These are phyloP conservation scores for Imbricaverruca yamaguchii DNA, from an alignment of 2,888 invertebrate species.

Conservation along the genomic window DNA sequence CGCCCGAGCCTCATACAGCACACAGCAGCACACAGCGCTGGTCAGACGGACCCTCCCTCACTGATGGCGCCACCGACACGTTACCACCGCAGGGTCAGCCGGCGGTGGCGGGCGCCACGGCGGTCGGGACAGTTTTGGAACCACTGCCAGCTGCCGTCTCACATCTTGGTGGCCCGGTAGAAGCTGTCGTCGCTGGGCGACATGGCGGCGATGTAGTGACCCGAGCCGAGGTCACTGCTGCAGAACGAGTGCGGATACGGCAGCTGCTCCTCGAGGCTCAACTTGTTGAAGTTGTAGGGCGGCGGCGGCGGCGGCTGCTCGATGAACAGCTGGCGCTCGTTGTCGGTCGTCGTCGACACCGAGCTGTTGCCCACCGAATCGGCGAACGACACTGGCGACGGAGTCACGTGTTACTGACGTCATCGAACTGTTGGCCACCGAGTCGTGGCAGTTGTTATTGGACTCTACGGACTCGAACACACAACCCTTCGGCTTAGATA, in stretches of 20 bases:
- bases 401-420: too few relatives aligned
- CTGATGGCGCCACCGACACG: neutral
- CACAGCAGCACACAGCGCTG: neutral
- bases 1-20: neutral
- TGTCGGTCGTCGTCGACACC: constrained; percentile 3
- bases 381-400: neutral
- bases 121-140: too few relatives aligned
- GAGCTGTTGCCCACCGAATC: constrained; percentile 12
- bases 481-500: too few relatives aligned
- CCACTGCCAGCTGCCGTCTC: neutral
- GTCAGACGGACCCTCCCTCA: neutral
- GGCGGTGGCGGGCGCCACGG: too few relatives aligned
- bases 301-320: neutral
- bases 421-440: too few relatives aligned
- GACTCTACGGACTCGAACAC: too few relatives aligned
- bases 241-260: neutral
- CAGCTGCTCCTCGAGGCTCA: neutral
- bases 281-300: constrained; percentile 14
- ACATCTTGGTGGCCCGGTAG: constrained; percentile 5
- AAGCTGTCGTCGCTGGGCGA: constrained; percentile 12
- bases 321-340: constrained; percentile 16
- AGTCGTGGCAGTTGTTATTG: too few relatives aligned
- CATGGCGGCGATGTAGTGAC: constrained; percentile 7
- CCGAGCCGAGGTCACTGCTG: neutral
- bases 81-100: too few relatives aligned